Evolutionary conservation across 2,797 vertebrate species (phyloP), one percentile per base, ranked within the genome.

Genomic region (Chanos chanos): DNA sequence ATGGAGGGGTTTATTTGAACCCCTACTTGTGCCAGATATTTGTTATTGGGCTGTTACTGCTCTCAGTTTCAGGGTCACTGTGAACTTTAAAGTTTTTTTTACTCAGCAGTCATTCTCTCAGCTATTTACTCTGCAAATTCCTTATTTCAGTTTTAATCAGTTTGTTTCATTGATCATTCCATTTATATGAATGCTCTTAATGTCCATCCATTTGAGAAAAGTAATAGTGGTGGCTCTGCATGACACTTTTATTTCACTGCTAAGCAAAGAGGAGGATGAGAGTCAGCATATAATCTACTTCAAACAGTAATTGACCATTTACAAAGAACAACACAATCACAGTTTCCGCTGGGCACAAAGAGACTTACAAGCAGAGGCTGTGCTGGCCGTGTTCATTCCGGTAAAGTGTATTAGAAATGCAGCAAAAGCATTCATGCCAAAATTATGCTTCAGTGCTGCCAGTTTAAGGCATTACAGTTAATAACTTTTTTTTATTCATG

Each of bases 211-310:
- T 12, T 4, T 45, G 10, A 25, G 34, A 6, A 41, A 18, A 41
- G 36, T 37, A 2, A 50, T 15, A 34, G 53, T 10, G 7, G 21
- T 28, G 27, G 54, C 25, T 50, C 49, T 64, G 43, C 31, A 9
- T 12, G 16, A 49, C 52, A 49, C 7, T 19, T 44, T 64, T 62
- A 4, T 49, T 49, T 49, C 52, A 48, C 9, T 7, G 18, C 19
- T 5, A 25, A 50, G 19, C 15, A 25, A 41, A 49, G 43, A 24
- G 34, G 27, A 8, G 25, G 49, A 48, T 9, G 6, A 3, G 10
- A 9, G 43, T 22, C 30, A 34, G 49, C 31, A 24, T 48, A 37
- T 58, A 58, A 57, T 65, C 53, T 62, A 57, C 65, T 57, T 43
- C 39, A 44, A 28, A n/a, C 53, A 5, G 45, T 65, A 65, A 65